Base-by-base conservation (phyloP, 2,797 vertebrate genomes). In the Bradypodion ventrale region DNA sequence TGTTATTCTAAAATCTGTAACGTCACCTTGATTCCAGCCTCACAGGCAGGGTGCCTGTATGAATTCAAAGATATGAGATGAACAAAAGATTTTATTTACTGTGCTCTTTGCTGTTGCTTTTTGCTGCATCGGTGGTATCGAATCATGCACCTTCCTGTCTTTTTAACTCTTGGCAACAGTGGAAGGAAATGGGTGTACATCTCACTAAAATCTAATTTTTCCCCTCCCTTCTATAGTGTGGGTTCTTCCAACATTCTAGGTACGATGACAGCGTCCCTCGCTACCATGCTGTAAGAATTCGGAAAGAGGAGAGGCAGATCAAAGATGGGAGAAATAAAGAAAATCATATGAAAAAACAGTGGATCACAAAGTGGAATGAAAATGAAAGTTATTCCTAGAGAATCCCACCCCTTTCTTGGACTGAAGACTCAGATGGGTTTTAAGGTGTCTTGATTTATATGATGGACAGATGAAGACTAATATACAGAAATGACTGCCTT, bases 221-320 rank as follows among this genome's bases (percentile, higher is more conserved):
- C 74, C 10, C 0, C 87, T 4, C 19, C 73, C 15, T 82, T 87
- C 59, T 90, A 52, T 93, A 99, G 99, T 99, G 98, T 66, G 98
- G 98, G 92, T 99, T 99, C 97, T 99, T 99, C 95, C 97, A 96
- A 89, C 98, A 97, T 77, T 96, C 98, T 89, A 97, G 97, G 95
- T 97, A 97, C 92, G 97, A 98, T 9, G 97, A 98, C 94, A 98
- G 96, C 40, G 91, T 99, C 87, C 99, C 98, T 65, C 97, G 95
- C 89, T 99, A 99, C 95, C 96, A 99, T 21, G 98, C 99, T 2
- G 98, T 99, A 88, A 97, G 98, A 90, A 99, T 99, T 89, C 96
- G 96, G 23, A 99, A 98, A 93, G 97, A 98, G 92, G 95, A 97
- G 35, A 94, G 95, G 3, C 95, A 96, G 80, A 93, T 95, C 82